Percentiles rank a stretch among this genome's conserved stretches.
Evolutionary conservation across 1,140 invertebrate genomes (phyloP).

Genomic region (Rhopalosiphum padi): DNA sequence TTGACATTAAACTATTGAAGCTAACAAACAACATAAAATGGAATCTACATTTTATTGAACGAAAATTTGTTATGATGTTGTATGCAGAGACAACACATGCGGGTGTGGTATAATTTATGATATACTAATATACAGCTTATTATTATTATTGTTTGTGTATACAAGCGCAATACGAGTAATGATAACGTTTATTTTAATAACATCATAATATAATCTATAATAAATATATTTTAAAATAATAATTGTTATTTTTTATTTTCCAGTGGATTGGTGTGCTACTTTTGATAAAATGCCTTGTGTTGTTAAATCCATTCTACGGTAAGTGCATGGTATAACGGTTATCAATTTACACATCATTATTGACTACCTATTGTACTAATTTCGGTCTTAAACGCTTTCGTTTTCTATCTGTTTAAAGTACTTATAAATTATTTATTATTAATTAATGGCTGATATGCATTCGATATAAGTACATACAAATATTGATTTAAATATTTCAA

Average conservation of each 20-base stretch:
- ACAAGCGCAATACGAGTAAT: neutral
- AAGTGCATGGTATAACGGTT: neutral
- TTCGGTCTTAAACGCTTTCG: neutral
- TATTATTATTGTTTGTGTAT: neutral
- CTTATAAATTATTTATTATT: neutral
- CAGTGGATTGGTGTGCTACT: conserved; percentile 12
- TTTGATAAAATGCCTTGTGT: neutral
- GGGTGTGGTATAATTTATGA: too few species aligned
- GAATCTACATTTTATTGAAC: too few species aligned
- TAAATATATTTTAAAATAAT: too few species aligned
- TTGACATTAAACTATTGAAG: too few species aligned
- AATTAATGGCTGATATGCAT: neutral
- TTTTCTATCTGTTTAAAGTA: neutral
- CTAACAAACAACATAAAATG: too few species aligned
- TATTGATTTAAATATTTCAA: neutral
- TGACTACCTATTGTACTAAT: too few species aligned
- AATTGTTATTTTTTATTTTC: neutral
- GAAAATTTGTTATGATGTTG: too few species aligned
- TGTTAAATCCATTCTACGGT: neutral
- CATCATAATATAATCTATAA: neutral
- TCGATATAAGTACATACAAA: neutral
- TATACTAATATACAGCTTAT: too few species aligned
- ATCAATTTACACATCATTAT: too few species aligned
- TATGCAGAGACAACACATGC: too few species aligned
- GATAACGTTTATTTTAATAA: neutral